phyloP scores from a whole-genome alignment of 2,888 invertebrate species.

The Thereva nobilitata region DNA sequence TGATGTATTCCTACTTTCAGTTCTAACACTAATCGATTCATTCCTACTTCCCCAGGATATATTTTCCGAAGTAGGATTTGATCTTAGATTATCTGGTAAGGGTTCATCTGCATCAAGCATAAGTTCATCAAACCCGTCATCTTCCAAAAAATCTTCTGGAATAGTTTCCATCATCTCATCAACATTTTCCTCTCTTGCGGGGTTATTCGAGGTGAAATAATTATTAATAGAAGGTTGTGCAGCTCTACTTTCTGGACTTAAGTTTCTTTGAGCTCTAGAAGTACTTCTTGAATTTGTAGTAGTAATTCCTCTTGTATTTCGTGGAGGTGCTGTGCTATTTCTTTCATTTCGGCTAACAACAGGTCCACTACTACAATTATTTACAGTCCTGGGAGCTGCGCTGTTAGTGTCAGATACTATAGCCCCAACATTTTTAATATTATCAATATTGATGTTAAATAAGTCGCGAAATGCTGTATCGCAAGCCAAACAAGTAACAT shows the following conservation, averaged over 20 bases:
- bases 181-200: not conserved
- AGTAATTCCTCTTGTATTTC: not conserved
- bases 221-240: not conserved
- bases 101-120: not conserved
- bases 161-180: constrained; percentile 1
- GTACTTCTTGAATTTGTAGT: not conserved
- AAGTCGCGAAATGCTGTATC: constrained; percentile 52
- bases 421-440: constrained; percentile 51
- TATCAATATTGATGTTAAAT: constrained; percentile 54
- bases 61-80: not conserved
- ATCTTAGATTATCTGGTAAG: not conserved
- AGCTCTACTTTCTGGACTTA: constrained; percentile 28
- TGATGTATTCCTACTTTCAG: too few species aligned
- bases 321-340: not conserved
- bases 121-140: constrained; percentile 52
- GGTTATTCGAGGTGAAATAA: not conserved
- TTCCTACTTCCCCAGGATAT: not conserved
- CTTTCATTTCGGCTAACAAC: not conserved
- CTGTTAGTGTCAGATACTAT: constrained; percentile 48
- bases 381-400: constrained; percentile 26
- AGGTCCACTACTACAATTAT: constrained; percentile 3
- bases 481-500: constrained; percentile 55
- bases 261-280: not conserved
- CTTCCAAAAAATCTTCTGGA: constrained; percentile 47
- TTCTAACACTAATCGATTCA: not conserved